phyloP scores from a whole-genome alignment of 2,888 invertebrate genomes.

The Lithodes maja region DNA sequence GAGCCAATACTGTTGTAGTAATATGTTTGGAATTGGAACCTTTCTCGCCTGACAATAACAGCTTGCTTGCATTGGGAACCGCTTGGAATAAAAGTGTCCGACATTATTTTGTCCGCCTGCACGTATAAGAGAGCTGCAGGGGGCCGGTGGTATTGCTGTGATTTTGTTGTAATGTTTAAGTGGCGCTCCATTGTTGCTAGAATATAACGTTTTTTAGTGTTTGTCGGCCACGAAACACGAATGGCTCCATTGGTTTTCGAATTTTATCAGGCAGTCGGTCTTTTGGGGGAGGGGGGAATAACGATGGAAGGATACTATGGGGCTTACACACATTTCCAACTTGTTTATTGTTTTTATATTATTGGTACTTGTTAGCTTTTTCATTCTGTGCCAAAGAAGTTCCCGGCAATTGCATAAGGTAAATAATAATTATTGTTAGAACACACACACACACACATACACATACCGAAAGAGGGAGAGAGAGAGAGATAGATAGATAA shows the following conservation, averaged over 20 bases:
- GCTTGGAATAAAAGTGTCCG: neutral
- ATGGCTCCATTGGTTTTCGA: conserved; percentile 37
- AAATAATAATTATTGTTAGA: no score
- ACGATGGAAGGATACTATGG: neutral
- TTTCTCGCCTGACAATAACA: no score
- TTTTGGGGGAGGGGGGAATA: conserved; percentile 8
- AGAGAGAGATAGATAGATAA: no score
- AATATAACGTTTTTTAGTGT: conserved; percentile 1
- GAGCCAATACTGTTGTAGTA: no score
- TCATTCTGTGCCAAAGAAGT: no score
- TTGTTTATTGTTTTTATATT: no score
- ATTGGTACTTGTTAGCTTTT: no score
- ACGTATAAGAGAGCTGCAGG: neutral
- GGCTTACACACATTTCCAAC: neutral
- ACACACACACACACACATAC: no score
- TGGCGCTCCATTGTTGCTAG: conserved; percentile 5
- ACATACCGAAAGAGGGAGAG: no score
- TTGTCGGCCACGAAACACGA: conserved; percentile 13
- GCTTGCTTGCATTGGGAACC: neutral
- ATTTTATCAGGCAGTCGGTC: conserved; percentile 37
- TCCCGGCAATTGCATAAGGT: no score
- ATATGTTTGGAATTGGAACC: no score
- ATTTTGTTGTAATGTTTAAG: conserved; percentile 17
- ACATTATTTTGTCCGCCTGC: conserved; percentile 1
- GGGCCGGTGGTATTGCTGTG: neutral